These are phyloP conservation scores for Condylura cristata DNA, from an alignment of 2,113 vertebrate genomes.

Conservation along the genomic window DNA sequence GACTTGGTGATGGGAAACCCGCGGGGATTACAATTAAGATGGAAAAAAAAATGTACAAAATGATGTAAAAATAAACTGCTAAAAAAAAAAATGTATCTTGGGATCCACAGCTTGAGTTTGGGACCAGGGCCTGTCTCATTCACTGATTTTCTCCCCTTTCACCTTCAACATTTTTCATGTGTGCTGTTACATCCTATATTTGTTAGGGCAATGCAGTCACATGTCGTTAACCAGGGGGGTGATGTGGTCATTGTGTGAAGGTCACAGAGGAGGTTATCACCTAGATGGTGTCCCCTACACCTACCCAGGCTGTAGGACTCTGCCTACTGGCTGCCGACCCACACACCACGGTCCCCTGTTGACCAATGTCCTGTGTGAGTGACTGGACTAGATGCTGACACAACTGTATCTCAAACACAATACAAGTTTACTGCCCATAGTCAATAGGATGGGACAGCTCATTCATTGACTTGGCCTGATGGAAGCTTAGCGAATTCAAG, in stretches of 20 bases:
- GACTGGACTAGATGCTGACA: not conserved
- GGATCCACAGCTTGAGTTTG: not conserved
- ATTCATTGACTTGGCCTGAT: not conserved
- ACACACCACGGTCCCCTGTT: no score
- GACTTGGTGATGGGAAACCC: no score
- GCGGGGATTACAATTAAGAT: no score
- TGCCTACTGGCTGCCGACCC: no score
- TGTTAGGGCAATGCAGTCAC: not conserved
- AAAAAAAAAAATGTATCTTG: not conserved
- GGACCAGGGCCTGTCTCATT: not conserved
- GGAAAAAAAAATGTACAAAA: no score
- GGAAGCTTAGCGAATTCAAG: not conserved
- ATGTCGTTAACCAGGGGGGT: not conserved
- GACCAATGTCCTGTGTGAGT: no score
- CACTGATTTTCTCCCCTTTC: not conserved
- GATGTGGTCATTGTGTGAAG: not conserved
- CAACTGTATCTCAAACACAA: no score
- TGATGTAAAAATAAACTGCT: no score
- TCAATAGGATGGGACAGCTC: not conserved
- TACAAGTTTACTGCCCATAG: no score
- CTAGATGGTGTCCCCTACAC: no score
- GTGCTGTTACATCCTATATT: not conserved
- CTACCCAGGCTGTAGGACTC: no score
- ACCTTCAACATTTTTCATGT: not conserved
- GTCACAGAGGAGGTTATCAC: no score